These are phyloP conservation scores for Dysmachus trigonus DNA, from an alignment of 2,888 invertebrate species.

Conservation along the genomic window DNA sequence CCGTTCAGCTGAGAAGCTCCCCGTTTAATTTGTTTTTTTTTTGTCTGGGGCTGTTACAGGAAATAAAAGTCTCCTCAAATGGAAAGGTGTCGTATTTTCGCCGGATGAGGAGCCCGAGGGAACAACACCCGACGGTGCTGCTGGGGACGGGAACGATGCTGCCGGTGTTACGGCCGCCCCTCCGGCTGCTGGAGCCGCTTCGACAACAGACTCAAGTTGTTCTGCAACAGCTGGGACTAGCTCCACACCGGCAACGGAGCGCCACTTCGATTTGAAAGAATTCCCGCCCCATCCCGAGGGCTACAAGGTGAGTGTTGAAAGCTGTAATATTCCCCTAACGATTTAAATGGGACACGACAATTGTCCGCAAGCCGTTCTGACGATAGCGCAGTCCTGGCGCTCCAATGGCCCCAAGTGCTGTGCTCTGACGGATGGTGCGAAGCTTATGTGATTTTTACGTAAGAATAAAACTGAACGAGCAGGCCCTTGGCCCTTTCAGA, in stretches of 20 bases:
- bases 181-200: neutral
- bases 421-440: neutral
- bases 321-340: neutral
- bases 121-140: neutral
- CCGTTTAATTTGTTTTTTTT: neutral
- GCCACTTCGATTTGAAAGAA: conserved; percentile 48
- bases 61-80: conserved; percentile 65
- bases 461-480: neutral
- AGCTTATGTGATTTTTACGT: neutral
- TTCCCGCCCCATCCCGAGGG: conserved; percentile 50
- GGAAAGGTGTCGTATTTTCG: conserved; percentile 80
- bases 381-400: neutral
- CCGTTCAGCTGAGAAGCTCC: neutral
- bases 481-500: neutral
- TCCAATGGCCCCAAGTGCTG: neutral
- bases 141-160: neutral
- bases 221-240: conserved; percentile 47
- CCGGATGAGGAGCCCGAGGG: conserved; percentile 64
- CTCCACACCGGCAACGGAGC: conserved; percentile 50
- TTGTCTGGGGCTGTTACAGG: conserved; percentile 39
- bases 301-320: conserved; percentile 52
- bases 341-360: conserved; percentile 7
- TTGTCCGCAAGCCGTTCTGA: neutral
- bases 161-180: neutral
- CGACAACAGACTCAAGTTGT: conserved; percentile 18